Evolutionary conservation across 2,113 vertebrate species (phyloP), one percentile per base, ranked within the genome.

Genomic region (Haplochromis burtoni): DNA sequence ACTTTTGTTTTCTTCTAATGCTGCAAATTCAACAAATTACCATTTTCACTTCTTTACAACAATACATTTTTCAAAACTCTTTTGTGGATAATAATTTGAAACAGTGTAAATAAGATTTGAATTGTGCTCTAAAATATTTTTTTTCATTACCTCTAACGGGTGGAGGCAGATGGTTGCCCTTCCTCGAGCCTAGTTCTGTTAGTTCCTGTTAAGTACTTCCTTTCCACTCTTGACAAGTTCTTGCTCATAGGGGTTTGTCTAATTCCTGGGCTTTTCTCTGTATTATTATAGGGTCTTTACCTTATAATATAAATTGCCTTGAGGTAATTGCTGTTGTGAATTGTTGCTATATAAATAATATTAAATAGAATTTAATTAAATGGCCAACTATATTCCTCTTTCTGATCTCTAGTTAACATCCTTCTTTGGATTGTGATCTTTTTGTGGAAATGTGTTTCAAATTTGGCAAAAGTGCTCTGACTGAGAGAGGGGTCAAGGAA

Each of bases 91-190:
- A 66, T 8, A 38, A 66, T 66, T 66, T 66, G 31, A 19, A n/a
- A 66, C 61, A 8, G 17, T n/a, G 61, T 19, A 66, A 66, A 66
- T 66, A 66, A 66, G 6, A n/a, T 66, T 66, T 38, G 2, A 66
- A 38, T n/a, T 66, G 61, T 38, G 31, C 31, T 8, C 10, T n/a
- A 5, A 61, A 61, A 33, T 1, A 0, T 3, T 7, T 11, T 17
- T 33, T 19, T 33, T 10, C 29, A 63, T 63, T 33, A 33, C 29
- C 59, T 63, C 55, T 59, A 17, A 31, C 0, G 1, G 59, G 17
- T 63, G 17, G 2, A 35, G 59, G 59, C 31, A 63, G 59, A 63
- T 63, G 59, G 29, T 63, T 63, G 59, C 59, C 31, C 2, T 63
- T 63, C 17, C 31, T 63, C 11, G 31, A 63, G 2, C 10, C 17